Evolutionary conservation across 2,113 vertebrate genomes (phyloP).

Genomic region (western clawed frog (Xenopus tropicalis)): DNA sequence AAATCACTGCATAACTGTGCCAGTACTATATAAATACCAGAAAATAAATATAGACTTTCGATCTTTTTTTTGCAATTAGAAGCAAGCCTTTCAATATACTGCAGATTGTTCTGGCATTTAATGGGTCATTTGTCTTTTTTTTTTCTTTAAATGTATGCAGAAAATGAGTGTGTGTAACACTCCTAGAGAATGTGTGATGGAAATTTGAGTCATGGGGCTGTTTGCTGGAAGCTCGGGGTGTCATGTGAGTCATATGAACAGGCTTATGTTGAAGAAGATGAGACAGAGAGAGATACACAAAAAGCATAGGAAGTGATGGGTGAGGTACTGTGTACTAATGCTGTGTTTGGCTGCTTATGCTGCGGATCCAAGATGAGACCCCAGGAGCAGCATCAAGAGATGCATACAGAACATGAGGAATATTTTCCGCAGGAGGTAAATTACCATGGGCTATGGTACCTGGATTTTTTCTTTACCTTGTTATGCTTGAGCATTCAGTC

Average conservation of each 20-base stretch:
- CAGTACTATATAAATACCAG: too few relatives aligned
- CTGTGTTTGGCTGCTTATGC: conserved; percentile 52
- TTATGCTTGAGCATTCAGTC: too few relatives aligned
- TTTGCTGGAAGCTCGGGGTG: conserved; percentile 56
- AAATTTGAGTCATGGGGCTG: conserved; percentile 72
- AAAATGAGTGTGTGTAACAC: conserved; percentile 43
- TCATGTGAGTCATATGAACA: conserved; percentile 70
- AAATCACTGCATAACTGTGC: too few relatives aligned
- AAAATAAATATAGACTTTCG: too few relatives aligned
- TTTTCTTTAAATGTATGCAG: conserved; percentile 3
- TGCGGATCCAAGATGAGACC: conserved; percentile 48
- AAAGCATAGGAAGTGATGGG: conserved; percentile 53
- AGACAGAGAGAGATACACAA: conserved; percentile 31
- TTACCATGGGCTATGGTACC: not conserved
- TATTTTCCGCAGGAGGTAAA: conserved; percentile 54
- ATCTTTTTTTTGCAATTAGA: too few relatives aligned
- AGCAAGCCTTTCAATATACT: too few relatives aligned
- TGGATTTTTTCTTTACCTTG: too few relatives aligned
- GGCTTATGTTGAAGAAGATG: conserved; percentile 38
- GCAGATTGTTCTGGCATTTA: not conserved
- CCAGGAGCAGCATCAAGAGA: conserved; percentile 30
- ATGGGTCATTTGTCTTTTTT: not conserved
- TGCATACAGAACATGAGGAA: conserved; percentile 10
- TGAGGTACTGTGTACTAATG: conserved; percentile 55
- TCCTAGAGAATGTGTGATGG: conserved; percentile 49